These are phyloP conservation scores for Sisyra terminalis DNA, from an alignment of 2,888 invertebrate genomes.

Conservation along the genomic window DNA sequence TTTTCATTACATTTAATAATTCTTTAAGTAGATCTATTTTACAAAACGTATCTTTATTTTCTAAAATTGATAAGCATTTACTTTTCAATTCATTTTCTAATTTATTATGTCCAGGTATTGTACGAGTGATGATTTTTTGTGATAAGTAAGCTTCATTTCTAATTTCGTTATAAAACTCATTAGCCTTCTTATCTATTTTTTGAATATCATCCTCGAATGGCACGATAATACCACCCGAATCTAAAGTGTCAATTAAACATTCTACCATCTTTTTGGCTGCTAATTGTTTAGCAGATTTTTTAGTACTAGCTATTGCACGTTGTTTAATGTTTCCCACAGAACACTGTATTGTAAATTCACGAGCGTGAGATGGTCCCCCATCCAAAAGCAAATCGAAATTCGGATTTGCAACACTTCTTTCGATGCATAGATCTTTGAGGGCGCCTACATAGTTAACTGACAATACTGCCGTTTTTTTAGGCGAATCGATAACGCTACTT, in stretches of 20 bases:
- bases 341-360: slow-evolving; percentile 25
- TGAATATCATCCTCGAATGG: slow-evolving; percentile 4
- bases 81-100: too few relatives aligned
- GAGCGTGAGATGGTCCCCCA: slow-evolving; percentile 28
- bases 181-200: slow-evolving; percentile 1
- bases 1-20: too few relatives aligned
- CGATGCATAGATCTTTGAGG: slow-evolving; percentile 7
- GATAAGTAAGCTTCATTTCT: not conserved
- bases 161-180: not conserved
- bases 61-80: too few relatives aligned
- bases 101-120: too few relatives aligned
- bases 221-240: slow-evolving; percentile 5
- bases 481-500: too few relatives aligned
- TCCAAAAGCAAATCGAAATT: slow-evolving; percentile 22
- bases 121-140: too few relatives aligned
- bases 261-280: slow-evolving; percentile 22
- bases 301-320: slow-evolving; percentile 24
- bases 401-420: slow-evolving; percentile 19
- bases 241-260: slow-evolving; percentile 10
- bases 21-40: too few relatives aligned
- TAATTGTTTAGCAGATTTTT: slow-evolving; percentile 30
- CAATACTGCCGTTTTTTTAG: not conserved
- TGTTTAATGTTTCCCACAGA: slow-evolving; percentile 21
- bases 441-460: slow-evolving; percentile 4
- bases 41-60: too few relatives aligned